Percentiles rank a stretch among this genome's conserved stretches.
Conservation (phyloP, 2,797 vertebrate genomes). For the Sebastes elongatus region DNA sequence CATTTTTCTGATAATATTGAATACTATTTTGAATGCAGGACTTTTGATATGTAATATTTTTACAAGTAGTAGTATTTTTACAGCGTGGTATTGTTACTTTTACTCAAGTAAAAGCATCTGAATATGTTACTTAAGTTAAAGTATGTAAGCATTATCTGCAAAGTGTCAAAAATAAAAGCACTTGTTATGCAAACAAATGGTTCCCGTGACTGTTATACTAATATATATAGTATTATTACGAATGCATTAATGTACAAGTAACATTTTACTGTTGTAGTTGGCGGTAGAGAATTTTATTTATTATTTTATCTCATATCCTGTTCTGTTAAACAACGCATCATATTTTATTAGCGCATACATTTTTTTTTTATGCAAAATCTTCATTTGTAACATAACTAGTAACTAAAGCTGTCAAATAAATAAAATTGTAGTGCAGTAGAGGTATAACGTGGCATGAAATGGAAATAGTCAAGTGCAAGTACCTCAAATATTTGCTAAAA, state of each 20-base stretch:
- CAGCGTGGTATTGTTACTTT: neutral
- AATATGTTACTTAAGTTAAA: neutral
- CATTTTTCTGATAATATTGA: neutral
- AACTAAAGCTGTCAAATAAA: neutral
- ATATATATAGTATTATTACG: neutral
- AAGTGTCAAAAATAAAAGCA: neutral
- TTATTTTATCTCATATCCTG: neutral
- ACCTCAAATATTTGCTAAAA: neutral
- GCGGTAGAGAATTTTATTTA: rapidly evolving
- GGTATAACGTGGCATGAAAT: neutral
- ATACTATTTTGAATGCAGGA: neutral
- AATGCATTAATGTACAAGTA: neutral
- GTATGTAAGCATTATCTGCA: neutral
- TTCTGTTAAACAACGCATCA: neutral
- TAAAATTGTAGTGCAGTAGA: neutral
- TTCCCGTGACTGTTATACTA: neutral
- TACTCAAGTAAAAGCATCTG: neutral
- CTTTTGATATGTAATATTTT: neutral
- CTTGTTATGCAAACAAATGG: neutral
- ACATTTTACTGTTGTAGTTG: neutral
- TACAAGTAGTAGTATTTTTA: neutral
- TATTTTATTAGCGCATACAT: neutral
- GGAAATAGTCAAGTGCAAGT: neutral
- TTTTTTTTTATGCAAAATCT: neutral
- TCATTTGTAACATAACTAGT: neutral